Conservation (phyloP, 2,113 vertebrate species). For the Collichthys lucidus region DNA sequence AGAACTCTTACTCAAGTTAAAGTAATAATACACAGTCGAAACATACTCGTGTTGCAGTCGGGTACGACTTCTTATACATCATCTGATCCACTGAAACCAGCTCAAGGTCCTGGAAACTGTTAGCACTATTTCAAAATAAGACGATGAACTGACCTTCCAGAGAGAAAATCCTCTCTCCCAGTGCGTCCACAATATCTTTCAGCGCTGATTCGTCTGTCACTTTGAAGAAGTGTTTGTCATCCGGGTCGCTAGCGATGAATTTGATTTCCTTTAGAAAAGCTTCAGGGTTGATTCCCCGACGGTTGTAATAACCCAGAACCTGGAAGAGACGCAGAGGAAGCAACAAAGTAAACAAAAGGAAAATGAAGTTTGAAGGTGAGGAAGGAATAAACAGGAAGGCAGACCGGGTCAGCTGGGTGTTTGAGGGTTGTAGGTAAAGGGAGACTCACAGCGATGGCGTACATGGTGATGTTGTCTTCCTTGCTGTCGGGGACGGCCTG, state of each 20-base stretch:
- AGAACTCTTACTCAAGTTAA: neutral
- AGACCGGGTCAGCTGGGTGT: neutral
- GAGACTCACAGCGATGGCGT: slow-evolving; percentile 93
- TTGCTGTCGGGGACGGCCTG: slow-evolving; percentile 91
- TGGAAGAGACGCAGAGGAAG: slow-evolving; percentile 58
- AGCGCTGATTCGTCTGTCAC: slow-evolving; percentile 94
- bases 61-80: no score
- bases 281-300: slow-evolving; percentile 94
- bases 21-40: no score
- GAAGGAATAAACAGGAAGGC: neutral
- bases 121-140: no score
- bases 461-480: slow-evolving; percentile 94
- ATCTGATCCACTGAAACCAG: no score
- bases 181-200: slow-evolving; percentile 95
- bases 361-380: neutral
- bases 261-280: slow-evolving; percentile 95
- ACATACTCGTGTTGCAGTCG: no score
- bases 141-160: slow-evolving; percentile 87
- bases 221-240: slow-evolving; percentile 95
- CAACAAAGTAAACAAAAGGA: neutral
- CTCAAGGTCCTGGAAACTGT: no score
- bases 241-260: slow-evolving; percentile 95
- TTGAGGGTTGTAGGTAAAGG: neutral
- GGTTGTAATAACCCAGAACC: slow-evolving; percentile 97
- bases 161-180: slow-evolving; percentile 95